phyloP scores from a whole-genome alignment of 2,888 invertebrate genomes.

The Rutpela maculata region DNA sequence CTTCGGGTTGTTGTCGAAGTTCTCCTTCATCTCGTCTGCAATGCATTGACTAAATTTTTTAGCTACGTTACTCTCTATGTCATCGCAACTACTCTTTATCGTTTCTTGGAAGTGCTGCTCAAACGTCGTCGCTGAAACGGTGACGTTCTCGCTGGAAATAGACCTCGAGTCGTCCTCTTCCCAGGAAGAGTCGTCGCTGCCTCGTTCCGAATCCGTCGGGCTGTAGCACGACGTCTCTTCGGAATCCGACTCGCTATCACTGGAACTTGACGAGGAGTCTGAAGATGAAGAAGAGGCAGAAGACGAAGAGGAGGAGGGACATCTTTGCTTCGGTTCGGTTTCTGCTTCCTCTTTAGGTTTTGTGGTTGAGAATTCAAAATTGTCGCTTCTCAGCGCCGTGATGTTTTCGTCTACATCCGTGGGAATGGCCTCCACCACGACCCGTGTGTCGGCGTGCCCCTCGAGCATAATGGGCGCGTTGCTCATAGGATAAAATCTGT shows the following conservation, averaged over 20 bases:
- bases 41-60: conserved; percentile 1
- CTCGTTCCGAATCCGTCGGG: conserved; percentile 9
- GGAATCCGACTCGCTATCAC: conserved; percentile 41
- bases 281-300: conserved; percentile 33
- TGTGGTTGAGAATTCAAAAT: not conserved
- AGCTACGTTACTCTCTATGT: not conserved
- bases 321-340: not conserved
- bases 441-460: conserved; percentile 39
- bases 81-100: not conserved
- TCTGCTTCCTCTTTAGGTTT: not conserved
- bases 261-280: conserved; percentile 9
- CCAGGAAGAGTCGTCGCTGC: not conserved
- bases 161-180: not conserved
- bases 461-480: conserved; percentile 66
- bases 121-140: not conserved
- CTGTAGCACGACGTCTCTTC: conserved; percentile 32
- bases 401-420: conserved; percentile 30
- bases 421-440: conserved; percentile 52
- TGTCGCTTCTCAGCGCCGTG: conserved; percentile 36
- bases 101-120: conserved; percentile 18
- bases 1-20: conserved; percentile 8
- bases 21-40: conserved; percentile 36
- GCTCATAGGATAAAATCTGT: conserved; percentile 71
- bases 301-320: conserved; percentile 19
- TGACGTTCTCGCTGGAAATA: conserved; percentile 10